A percentile compares a stretch with the other conserved stretches of the same genome.
These are phyloP conservation scores for Setophaga petechia DNA, from an alignment of 2,113 vertebrate species.

Conservation along the genomic window DNA sequence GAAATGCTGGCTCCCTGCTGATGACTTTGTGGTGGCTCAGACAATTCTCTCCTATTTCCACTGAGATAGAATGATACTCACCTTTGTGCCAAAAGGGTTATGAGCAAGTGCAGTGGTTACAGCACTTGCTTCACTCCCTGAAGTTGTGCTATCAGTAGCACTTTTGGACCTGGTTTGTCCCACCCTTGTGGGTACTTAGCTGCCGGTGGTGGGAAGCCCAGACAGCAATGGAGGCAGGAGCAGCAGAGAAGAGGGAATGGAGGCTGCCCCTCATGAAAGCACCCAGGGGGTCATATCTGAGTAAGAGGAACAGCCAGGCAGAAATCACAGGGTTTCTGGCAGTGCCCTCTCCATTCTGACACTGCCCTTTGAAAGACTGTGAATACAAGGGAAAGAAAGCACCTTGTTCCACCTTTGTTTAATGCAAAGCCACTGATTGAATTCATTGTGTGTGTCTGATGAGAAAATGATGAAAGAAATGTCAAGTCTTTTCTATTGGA, in stretches of 20 bases:
- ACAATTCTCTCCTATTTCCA: background rate
- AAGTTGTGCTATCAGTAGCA: background rate
- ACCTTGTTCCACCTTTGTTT: background rate
- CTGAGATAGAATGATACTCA: background rate
- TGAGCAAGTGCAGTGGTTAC: background rate
- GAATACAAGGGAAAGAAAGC: background rate
- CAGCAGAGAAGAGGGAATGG: background rate
- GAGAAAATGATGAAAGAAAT: constrained; percentile 47
- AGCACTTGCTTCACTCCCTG: background rate
- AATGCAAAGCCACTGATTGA: background rate
- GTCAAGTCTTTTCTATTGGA: background rate
- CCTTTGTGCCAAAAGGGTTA: background rate
- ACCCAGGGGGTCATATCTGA: background rate
- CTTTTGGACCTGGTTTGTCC: background rate
- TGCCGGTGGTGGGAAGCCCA: background rate
- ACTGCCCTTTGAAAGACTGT: background rate
- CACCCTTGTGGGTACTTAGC: background rate
- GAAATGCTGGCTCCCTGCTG: background rate
- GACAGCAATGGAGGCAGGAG: background rate
- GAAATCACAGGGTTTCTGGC: background rate
- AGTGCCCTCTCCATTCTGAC: background rate
- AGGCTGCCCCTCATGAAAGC: background rate
- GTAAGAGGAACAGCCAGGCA: background rate
- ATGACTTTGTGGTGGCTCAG: background rate
- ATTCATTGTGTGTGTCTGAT: constrained; percentile 33